Conservation (phyloP, 2,888 invertebrate species). For the Andrena minutula region DNA sequence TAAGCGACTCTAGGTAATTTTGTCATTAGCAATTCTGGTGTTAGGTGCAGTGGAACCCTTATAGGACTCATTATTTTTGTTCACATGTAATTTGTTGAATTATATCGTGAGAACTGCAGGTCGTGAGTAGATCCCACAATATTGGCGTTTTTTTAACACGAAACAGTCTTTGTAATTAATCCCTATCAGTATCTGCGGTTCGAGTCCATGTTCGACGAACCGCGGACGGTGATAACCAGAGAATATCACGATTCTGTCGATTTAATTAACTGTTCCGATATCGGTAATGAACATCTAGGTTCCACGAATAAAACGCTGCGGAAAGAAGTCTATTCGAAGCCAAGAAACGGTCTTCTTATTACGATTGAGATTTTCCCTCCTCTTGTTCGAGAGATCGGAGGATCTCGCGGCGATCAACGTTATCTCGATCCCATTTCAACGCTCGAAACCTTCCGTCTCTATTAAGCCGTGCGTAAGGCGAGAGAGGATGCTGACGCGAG, state of each 20-base stretch:
- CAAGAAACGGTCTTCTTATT: conserved; percentile 45
- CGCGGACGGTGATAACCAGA: conserved; percentile 4
- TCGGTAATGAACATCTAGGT: conserved; percentile 53
- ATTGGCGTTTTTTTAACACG: not conserved
- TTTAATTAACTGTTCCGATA: conserved; percentile 62
- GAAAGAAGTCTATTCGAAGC: conserved; percentile 40
- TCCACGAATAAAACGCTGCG: conserved; percentile 49
- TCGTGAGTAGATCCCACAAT: too few relatives aligned
- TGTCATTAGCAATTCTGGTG: too few relatives aligned
- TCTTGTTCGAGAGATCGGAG: conserved; percentile 31
- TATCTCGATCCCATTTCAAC: conserved; percentile 70
- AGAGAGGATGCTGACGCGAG: conserved; percentile 22
- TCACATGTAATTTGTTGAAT: not conserved
- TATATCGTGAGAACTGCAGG: not conserved
- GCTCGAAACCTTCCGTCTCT: conserved; percentile 58
- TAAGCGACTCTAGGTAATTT: too few relatives aligned
- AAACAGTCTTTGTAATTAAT: not conserved
- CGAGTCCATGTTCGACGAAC: conserved; percentile 1
- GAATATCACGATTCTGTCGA: conserved; percentile 44
- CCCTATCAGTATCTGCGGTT: too few relatives aligned
- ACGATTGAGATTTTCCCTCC: conserved; percentile 46
- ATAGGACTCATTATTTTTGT: too few relatives aligned
- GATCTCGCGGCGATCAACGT: conserved; percentile 61
- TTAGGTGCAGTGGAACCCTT: too few relatives aligned
- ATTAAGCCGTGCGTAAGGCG: conserved; percentile 44